phyloP scores from a whole-genome alignment of 2,113 vertebrate genomes.

The Hydrolagus affinis region DNA sequence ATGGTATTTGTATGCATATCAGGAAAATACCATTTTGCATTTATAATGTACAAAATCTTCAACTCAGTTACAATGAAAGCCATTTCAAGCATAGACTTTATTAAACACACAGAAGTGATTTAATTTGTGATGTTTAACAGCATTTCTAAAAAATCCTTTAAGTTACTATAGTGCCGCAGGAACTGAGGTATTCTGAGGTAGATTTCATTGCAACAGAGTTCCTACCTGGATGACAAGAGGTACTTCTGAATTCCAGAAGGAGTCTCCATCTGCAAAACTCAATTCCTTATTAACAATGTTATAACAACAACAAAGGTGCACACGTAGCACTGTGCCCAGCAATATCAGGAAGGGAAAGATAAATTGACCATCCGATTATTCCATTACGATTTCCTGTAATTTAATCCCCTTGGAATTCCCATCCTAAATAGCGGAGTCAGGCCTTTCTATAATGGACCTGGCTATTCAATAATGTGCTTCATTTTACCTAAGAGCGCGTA shows the following conservation, averaged over 20 bases:
- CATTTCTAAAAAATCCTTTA: no score
- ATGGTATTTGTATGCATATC: background rate
- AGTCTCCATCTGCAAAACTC: no score
- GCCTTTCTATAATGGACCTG: background rate
- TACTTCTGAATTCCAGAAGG: no score
- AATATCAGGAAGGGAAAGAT: background rate
- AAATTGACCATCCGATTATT: background rate
- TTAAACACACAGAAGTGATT: background rate
- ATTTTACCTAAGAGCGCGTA: background rate
- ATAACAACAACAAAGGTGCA: background rate
- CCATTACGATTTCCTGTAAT: background rate
- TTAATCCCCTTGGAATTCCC: background rate
- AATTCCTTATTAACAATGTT: no score
- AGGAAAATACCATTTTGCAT: background rate
- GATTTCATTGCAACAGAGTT: no score
- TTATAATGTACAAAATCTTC: constrained; percentile 7
- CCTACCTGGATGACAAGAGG: no score
- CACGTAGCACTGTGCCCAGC: background rate
- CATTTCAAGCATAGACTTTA: background rate
- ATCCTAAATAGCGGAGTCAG: background rate
- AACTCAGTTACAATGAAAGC: background rate
- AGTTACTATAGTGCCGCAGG: no score
- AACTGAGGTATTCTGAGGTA: no score
- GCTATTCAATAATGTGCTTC: background rate
- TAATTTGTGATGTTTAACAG: no score